These are phyloP conservation scores for Cherax destructor DNA, from an alignment of 1,140 invertebrate genomes.

Conservation along the genomic window DNA sequence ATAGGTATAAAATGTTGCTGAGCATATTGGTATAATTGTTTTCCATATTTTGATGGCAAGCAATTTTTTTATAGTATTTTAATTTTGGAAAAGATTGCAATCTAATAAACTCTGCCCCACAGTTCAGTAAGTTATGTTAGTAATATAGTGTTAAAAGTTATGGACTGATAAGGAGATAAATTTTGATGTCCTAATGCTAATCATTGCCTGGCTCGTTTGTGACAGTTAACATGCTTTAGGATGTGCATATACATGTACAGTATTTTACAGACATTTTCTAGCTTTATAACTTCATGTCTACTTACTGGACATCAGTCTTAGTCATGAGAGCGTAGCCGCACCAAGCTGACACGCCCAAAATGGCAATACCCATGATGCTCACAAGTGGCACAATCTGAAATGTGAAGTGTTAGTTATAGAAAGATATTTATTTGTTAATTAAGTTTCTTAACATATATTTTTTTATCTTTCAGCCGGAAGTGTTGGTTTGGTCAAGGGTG, in stretches of 20 bases:
- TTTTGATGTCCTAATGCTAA: too few species aligned
- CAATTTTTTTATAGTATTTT: too few species aligned
- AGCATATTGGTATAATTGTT: too few species aligned
- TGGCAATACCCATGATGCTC: slow-evolving; percentile 47
- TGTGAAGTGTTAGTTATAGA: neutral
- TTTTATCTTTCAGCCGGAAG: slow-evolving; percentile 57
- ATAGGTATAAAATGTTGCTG: too few species aligned
- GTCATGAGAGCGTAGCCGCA: slow-evolving; percentile 37
- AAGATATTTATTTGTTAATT: neutral
- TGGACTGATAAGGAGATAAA: too few species aligned
- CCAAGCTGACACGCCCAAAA: slow-evolving; percentile 26
- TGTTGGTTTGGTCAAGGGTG: slow-evolving; percentile 59
- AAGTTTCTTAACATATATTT: neutral
- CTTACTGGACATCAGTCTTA: slow-evolving; percentile 59
- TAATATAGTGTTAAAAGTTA: too few species aligned
- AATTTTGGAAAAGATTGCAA: too few species aligned
- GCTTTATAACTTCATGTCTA: slow-evolving; percentile 1
- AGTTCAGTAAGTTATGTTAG: too few species aligned
- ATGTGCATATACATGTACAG: neutral
- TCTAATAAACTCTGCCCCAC: too few species aligned
- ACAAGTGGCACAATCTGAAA: slow-evolving; percentile 54
- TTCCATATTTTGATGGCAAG: too few species aligned
- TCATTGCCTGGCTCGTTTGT: too few species aligned
- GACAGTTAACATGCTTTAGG: too few species aligned
- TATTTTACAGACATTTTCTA: neutral